These are phyloP conservation scores for Thereva nobilitata DNA, from an alignment of 2,888 invertebrate genomes.

Conservation along the genomic window DNA sequence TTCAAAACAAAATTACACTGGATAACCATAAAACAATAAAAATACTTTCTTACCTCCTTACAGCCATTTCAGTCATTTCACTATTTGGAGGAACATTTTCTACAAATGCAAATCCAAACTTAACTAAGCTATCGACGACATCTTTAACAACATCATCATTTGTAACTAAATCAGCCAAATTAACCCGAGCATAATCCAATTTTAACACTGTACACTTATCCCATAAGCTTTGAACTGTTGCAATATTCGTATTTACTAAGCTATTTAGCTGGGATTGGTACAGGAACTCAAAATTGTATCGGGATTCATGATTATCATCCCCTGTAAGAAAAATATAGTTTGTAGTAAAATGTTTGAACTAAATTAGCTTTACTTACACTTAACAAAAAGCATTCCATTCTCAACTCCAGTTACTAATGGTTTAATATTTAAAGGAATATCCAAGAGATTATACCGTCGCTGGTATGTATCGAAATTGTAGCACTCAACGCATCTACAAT, in stretches of 20 bases:
- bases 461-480: conserved; percentile 65
- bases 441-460: conserved; percentile 63
- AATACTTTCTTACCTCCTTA: conserved; percentile 49
- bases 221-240: conserved; percentile 60
- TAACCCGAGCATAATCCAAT: conserved; percentile 56
- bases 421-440: conserved; percentile 60
- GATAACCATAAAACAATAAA: neutral
- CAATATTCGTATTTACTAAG: neutral
- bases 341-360: conserved; percentile 32
- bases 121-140: conserved; percentile 58
- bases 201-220: conserved; percentile 56
- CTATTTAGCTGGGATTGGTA: conserved; percentile 44
- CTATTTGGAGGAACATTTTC: conserved; percentile 53
- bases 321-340: conserved; percentile 54
- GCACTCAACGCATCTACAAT: conserved; percentile 63
- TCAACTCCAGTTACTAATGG: conserved; percentile 53
- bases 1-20: too few relatives aligned
- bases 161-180: conserved; percentile 60
- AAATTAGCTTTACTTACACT: conserved; percentile 60
- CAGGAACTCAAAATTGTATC: conserved; percentile 61
- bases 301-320: conserved; percentile 64
- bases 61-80: conserved; percentile 59
- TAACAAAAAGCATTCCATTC: conserved; percentile 56
- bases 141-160: conserved; percentile 57
- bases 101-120: conserved; percentile 56